Base-by-base conservation (phyloP, 2,113 vertebrate genomes). In the Apteryx mantelli region DNA sequence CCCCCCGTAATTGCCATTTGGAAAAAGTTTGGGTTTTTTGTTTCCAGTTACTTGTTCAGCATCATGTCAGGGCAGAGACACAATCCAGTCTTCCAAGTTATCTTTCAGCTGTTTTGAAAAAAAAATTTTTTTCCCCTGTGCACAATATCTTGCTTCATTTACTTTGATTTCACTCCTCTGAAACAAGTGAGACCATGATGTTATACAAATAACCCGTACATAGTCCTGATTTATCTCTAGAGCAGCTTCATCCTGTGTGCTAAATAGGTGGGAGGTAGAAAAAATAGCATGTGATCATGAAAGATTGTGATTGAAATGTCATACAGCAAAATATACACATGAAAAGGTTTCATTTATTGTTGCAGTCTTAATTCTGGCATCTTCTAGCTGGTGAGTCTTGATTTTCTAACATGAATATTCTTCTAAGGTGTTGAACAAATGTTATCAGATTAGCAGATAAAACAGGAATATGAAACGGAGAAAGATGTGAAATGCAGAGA, bases 201-300 rank as follows among this genome's bases (percentile, higher is more conserved):
- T 68, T 38, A 46, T 18, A 55, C 0, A 0, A 18, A 63, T 88
- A 74, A 88, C 46, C 28, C 21, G 28, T 58, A 2, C 7, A 18
- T 36, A 65, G 28, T 48, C 71, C 24, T 3, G 48, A 22, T 66
- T 53, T 17, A 17, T 80, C 79, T 79, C 53, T 56, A 58, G 3
- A 2, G 28, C 63, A 74, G 34, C 36, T 86, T 70, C 16, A 4
- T 36, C 73, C 63, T 55, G 53, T 34, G 12, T 63, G 22, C 21
- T 63, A 36, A 86, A 38, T 53, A 93, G 36, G 7, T 7, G 28
- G 21, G 19, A 82, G 55, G 28, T 42, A 80, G 36, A 24, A 89
- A 80, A 95, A 88, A 11, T 5, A 80, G 15, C 34, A 9, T 50
- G 5, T 2, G 6, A 26, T 55, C 10, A 11, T 42, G 32, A 70